These are phyloP conservation scores for Stomorhina lunata DNA, from an alignment of 2,888 invertebrate species.

Conservation along the genomic window DNA sequence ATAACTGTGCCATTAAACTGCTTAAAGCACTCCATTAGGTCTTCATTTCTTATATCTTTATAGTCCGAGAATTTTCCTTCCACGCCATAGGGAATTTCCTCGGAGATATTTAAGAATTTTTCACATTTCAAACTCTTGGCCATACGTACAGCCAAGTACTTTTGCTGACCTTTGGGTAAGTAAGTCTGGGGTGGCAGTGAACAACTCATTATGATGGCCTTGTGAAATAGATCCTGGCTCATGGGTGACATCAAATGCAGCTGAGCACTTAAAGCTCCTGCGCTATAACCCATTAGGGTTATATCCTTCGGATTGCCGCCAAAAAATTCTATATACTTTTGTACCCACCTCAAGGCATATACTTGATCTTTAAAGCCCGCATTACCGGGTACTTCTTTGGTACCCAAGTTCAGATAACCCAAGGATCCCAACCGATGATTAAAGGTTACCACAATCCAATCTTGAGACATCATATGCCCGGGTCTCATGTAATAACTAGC, in stretches of 20 bases:
- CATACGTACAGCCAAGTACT: conserved; percentile 80
- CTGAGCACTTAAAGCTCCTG: conserved; percentile 71
- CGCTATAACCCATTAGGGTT: conserved; percentile 81
- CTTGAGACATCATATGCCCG: conserved; percentile 82
- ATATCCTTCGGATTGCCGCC: conserved; percentile 81
- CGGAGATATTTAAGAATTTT: conserved; percentile 56
- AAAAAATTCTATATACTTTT: conserved; percentile 81
- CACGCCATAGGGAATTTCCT: conserved; percentile 23
- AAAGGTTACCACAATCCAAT: conserved; percentile 83
- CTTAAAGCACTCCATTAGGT: conserved; percentile 80
- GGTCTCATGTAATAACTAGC: conserved; percentile 80
- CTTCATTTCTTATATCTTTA: conserved; percentile 70
- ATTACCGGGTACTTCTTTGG: conserved; percentile 81
- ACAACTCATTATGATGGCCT: conserved; percentile 82
- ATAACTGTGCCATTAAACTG: conserved; percentile 69
- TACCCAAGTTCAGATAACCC: conserved; percentile 81
- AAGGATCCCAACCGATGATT: conserved; percentile 83
- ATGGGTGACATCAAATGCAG: conserved; percentile 77
- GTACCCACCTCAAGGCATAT: conserved; percentile 81
- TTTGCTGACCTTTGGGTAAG: conserved; percentile 78
- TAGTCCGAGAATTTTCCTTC: conserved; percentile 33
- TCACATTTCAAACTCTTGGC: conserved; percentile 80
- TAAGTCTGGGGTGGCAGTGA: conserved; percentile 70
- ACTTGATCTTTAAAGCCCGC: conserved; percentile 83
- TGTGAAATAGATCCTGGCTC: conserved; percentile 80